These are phyloP conservation scores for Heterodera filipjevi DNA, from an alignment of 2,888 invertebrate genomes.

Conservation along the genomic window DNA sequence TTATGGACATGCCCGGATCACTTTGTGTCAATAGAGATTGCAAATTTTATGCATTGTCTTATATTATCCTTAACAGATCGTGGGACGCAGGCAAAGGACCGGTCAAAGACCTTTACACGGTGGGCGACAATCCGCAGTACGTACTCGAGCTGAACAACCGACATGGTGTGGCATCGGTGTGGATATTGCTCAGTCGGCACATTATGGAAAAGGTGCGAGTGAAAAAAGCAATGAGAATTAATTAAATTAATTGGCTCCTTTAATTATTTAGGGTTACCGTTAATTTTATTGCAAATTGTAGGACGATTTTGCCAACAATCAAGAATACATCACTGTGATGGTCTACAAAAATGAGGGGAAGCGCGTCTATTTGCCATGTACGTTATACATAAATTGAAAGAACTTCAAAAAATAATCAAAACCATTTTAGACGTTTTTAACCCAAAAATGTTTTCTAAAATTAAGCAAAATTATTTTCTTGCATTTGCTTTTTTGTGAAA, in stretches of 20 bases:
- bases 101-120: conserved; percentile 84
- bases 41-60: too few species aligned
- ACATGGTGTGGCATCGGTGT: conserved; percentile 73
- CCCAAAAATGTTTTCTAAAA: too few species aligned
- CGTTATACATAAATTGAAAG: conserved; percentile 66
- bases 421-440: too few species aligned
- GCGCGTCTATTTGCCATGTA: conserved; percentile 87
- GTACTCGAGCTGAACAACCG: conserved; percentile 76
- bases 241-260: not conserved
- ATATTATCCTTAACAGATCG: conserved; percentile 77
- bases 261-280: too few species aligned
- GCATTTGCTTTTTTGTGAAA: too few species aligned
- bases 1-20: too few species aligned
- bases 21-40: too few species aligned
- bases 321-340: conserved; percentile 87
- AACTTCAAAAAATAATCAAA: not conserved
- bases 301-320: conserved; percentile 89
- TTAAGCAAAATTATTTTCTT: too few species aligned
- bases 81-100: conserved; percentile 89
- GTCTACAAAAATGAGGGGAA: conserved; percentile 85
- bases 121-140: conserved; percentile 91
- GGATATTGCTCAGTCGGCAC: conserved; percentile 87
- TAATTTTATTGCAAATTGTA: conserved; percentile 42
- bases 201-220: conserved; percentile 80
- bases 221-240: too few species aligned